A percentile compares a stretch with the other conserved stretches of the same genome.
Evolutionary conservation across 92 coral and sea anemone genomes (phyloP).

Genomic region (Zoanthus solanderi): DNA sequence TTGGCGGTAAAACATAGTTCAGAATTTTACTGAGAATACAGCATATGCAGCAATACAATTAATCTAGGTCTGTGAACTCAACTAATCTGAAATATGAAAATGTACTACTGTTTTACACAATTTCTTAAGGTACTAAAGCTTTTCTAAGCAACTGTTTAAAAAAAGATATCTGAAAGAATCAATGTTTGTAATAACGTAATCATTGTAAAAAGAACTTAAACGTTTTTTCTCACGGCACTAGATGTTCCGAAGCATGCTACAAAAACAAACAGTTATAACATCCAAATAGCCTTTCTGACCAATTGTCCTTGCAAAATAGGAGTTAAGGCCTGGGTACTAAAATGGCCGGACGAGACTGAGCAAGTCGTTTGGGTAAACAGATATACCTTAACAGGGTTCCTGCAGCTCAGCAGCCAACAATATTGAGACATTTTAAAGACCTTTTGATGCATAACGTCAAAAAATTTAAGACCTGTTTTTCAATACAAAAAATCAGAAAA

Average conservation of each 20-base stretch:
- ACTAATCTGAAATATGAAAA: slow-evolving; percentile 16
- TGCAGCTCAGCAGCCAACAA: too few relatives aligned
- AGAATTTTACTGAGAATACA: neutral
- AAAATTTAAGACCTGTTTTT: too few relatives aligned
- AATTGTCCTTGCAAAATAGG: too few relatives aligned
- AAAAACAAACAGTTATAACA: neutral
- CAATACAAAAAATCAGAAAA: too few relatives aligned
- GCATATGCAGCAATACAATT: neutral
- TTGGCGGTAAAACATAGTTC: neutral
- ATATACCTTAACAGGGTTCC: too few relatives aligned
- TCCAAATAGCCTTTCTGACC: neutral
- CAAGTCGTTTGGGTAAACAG: too few relatives aligned
- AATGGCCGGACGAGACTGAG: too few relatives aligned
- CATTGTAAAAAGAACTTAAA: neutral
- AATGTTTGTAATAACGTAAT: neutral
- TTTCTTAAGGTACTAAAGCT: neutral
- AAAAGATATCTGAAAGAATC: neutral
- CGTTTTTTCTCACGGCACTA: neutral
- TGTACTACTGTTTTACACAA: neutral
- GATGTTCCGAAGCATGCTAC: neutral
- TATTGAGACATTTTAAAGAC: too few relatives aligned
- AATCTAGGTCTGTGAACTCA: too few relatives aligned
- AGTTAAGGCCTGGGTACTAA: too few relatives aligned
- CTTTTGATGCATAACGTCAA: too few relatives aligned
- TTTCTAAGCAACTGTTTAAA: neutral